Evolutionary conservation across 2,113 vertebrate species (phyloP).

Genomic region (Nettapus auritus): DNA sequence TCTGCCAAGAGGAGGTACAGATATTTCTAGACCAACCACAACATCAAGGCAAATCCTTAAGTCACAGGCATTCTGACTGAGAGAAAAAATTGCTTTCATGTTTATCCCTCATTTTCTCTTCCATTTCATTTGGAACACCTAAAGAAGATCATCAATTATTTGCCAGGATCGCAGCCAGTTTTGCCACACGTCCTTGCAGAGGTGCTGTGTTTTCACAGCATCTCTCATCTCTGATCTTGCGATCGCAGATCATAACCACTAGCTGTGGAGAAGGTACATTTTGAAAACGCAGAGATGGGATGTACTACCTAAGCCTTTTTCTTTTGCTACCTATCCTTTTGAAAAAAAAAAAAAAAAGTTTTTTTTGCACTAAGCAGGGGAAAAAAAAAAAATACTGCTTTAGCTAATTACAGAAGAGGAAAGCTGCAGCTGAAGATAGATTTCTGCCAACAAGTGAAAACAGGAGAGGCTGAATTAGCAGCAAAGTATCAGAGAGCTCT

Average conservation of each 20-base stretch:
- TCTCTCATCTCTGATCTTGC: too few species aligned
- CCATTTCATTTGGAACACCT: neutral
- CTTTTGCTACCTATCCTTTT: neutral
- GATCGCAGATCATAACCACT: neutral
- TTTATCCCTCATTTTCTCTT: neutral
- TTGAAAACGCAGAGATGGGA: neutral
- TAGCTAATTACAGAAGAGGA: neutral
- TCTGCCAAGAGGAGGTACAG: neutral
- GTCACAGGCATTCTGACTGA: fast-evolving
- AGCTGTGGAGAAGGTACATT: neutral
- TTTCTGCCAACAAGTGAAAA: neutral
- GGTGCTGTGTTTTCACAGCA: fast-evolving
- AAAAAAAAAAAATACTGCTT: neutral
- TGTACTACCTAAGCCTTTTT: fast-evolving
- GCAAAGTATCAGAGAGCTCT: neutral
- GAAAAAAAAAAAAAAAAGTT: neutral
- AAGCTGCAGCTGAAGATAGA: neutral
- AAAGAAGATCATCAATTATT: neutral
- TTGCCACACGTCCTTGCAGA: neutral
- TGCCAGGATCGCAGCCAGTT: neutral
- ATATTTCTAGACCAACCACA: neutral
- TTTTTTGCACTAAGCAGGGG: neutral
- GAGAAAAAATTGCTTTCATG: neutral
- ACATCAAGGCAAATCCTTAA: fast-evolving
- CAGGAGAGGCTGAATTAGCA: neutral